These are phyloP conservation scores for Caenorhabditis imperialis DNA, from an alignment of 2,888 invertebrate genomes.

Conservation along the genomic window DNA sequence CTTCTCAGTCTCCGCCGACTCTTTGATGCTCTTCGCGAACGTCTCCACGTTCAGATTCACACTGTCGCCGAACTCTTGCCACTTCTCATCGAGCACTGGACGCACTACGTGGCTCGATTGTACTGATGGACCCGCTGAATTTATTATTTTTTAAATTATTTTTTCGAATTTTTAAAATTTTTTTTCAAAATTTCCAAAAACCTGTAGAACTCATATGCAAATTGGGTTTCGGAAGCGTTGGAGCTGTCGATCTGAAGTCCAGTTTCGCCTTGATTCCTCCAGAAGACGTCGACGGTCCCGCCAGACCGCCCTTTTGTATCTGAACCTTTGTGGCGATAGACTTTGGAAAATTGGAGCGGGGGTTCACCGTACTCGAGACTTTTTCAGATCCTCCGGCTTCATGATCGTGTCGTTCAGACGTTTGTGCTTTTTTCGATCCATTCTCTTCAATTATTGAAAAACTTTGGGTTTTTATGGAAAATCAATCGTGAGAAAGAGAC, in stretches of 20 bases:
- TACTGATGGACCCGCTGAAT: constrained; percentile 20
- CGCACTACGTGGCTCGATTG: constrained; percentile 28
- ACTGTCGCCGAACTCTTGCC: constrained; percentile 54
- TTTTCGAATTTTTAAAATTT: not conserved
- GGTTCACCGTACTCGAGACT: not conserved
- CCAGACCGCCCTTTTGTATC: constrained; percentile 3
- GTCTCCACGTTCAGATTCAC: constrained; percentile 42
- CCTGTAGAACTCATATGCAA: constrained; percentile 6
- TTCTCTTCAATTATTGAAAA: not conserved
- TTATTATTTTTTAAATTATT: not conserved
- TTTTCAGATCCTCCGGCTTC: constrained; percentile 51
- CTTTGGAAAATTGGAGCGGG: not conserved
- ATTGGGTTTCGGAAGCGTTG: constrained; percentile 11
- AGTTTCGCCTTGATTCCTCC: constrained; percentile 43
- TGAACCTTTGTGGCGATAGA: not conserved
- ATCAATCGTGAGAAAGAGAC: too few species aligned
- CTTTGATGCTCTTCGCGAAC: constrained; percentile 37
- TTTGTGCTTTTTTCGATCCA: constrained; percentile 54
- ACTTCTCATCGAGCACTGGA: constrained; percentile 44
- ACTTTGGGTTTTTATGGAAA: too few species aligned
- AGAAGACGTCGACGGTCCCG: constrained; percentile 26
- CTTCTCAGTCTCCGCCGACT: constrained; percentile 30
- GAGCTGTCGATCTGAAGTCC: constrained; percentile 32
- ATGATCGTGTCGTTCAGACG: constrained; percentile 40
- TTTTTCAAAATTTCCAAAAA: too few species aligned